These are phyloP conservation scores for Tachycineta bicolor DNA, from an alignment of 2,113 vertebrate species.

Conservation along the genomic window DNA sequence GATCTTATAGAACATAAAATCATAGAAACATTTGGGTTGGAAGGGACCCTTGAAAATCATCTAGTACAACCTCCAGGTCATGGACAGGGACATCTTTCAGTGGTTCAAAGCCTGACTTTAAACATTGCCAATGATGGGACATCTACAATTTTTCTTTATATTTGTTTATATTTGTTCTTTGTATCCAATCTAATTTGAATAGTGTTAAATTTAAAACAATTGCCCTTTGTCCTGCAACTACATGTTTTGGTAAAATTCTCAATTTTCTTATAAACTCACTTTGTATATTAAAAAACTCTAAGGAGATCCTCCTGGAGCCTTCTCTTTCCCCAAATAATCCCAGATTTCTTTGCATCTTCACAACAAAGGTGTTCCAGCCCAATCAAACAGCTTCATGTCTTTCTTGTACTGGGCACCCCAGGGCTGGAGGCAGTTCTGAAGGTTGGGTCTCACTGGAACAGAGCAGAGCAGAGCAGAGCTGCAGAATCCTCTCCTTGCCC, in stretches of 20 bases:
- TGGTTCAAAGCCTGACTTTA: neutral
- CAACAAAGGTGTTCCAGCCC: neutral
- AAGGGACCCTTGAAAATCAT: neutral
- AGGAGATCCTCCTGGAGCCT: accelerated
- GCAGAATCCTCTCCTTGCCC: accelerated
- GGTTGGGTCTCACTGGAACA: neutral
- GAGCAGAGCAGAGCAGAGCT: neutral
- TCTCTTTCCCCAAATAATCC: neutral
- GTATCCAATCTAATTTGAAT: neutral
- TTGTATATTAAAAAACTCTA: neutral
- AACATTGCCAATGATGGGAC: accelerated
- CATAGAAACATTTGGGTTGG: neutral
- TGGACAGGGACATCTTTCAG: neutral
- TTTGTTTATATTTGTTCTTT: neutral
- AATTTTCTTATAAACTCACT: neutral
- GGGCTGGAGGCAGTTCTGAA: neutral
- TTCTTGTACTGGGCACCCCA: neutral
- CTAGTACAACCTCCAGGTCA: accelerated
- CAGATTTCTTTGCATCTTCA: neutral
- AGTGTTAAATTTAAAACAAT: neutral
- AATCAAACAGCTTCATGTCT: accelerated
- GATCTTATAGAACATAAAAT: neutral
- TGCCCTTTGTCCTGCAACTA: neutral
- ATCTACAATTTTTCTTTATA: neutral
- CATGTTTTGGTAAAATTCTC: neutral